These are phyloP conservation scores for Campoplex nolae DNA, from an alignment of 2,888 invertebrate species.

Conservation along the genomic window DNA sequence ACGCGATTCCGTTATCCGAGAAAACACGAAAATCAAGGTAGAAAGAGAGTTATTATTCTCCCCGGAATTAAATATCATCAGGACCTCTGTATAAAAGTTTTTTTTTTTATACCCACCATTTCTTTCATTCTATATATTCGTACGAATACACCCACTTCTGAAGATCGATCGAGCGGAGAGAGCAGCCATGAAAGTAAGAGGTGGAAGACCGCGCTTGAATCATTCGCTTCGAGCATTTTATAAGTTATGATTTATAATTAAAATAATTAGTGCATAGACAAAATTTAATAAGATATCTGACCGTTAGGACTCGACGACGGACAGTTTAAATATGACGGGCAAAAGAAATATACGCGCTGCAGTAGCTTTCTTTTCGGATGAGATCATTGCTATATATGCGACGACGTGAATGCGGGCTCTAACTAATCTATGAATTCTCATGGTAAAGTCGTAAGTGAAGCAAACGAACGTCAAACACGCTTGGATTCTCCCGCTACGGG, in stretches of 20 bases:
- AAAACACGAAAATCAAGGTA: slow-evolving; percentile 61
- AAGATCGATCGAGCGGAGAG: slow-evolving; percentile 31
- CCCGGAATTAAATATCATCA: slow-evolving; percentile 59
- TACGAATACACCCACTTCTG: slow-evolving; percentile 19
- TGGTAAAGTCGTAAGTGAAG: neutral
- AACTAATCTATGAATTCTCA: slow-evolving; percentile 22
- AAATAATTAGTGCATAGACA: slow-evolving; percentile 43
- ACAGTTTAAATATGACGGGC: neutral
- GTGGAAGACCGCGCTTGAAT: neutral
- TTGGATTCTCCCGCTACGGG: slow-evolving; percentile 6
- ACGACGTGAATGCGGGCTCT: slow-evolving; percentile 25
- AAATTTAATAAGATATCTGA: slow-evolving; percentile 38
- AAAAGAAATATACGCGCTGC: neutral
- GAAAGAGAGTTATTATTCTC: slow-evolving; percentile 65
- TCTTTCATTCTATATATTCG: neutral
- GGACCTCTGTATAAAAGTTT: slow-evolving; percentile 30
- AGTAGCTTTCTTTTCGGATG: slow-evolving; percentile 41
- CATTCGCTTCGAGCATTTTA: neutral
- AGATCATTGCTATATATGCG: slow-evolving; percentile 25
- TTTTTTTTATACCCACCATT: slow-evolving; percentile 47
- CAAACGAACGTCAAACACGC: slow-evolving; percentile 18
- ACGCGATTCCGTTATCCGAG: slow-evolving; percentile 63
- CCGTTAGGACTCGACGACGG: slow-evolving; percentile 7
- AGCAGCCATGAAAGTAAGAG: slow-evolving; percentile 1
- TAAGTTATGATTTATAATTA: slow-evolving; percentile 41